phyloP scores from a whole-genome alignment of 2,113 vertebrate genomes.

The Neodon shergylaensis region DNA sequence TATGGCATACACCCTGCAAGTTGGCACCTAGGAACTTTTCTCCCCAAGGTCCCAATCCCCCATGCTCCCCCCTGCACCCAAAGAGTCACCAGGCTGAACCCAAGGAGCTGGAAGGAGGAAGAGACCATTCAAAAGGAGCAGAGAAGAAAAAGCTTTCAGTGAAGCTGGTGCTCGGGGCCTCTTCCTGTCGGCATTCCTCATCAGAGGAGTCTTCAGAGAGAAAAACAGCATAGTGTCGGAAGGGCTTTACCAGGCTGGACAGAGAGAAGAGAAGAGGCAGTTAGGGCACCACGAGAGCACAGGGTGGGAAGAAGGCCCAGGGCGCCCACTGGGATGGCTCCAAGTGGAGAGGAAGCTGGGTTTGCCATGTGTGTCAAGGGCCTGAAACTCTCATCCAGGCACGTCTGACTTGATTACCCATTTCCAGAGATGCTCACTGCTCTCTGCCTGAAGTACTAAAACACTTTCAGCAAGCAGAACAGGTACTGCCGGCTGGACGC shows the following conservation, averaged over 20 bases:
- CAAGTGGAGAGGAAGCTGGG: background rate
- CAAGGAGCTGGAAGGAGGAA: constrained; percentile 79
- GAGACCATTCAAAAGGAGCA: constrained; percentile 97
- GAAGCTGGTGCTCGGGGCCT: constrained; percentile 92
- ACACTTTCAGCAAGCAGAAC: background rate
- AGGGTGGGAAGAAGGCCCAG: background rate
- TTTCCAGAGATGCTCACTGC: background rate
- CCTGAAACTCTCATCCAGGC: background rate
- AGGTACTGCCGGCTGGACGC: background rate
- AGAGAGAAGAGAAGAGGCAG: constrained; percentile 79
- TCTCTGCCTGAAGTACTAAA: background rate
- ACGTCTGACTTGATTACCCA: background rate
- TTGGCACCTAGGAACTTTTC: background rate
- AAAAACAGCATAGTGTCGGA: constrained; percentile 98
- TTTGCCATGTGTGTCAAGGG: background rate
- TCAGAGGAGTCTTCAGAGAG: constrained; percentile 98
- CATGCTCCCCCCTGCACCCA: background rate
- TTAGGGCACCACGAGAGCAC: constrained; percentile 33
- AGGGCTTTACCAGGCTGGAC: constrained; percentile 93
- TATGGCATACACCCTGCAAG: background rate
- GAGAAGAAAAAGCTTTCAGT: constrained; percentile 98
- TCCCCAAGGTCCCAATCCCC: background rate
- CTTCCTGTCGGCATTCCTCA: constrained; percentile 94
- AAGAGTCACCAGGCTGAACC: constrained; percentile 54
- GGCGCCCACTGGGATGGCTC: background rate